These are phyloP conservation scores for Scortum barcoo DNA, from an alignment of 2,113 vertebrate species.

Conservation along the genomic window DNA sequence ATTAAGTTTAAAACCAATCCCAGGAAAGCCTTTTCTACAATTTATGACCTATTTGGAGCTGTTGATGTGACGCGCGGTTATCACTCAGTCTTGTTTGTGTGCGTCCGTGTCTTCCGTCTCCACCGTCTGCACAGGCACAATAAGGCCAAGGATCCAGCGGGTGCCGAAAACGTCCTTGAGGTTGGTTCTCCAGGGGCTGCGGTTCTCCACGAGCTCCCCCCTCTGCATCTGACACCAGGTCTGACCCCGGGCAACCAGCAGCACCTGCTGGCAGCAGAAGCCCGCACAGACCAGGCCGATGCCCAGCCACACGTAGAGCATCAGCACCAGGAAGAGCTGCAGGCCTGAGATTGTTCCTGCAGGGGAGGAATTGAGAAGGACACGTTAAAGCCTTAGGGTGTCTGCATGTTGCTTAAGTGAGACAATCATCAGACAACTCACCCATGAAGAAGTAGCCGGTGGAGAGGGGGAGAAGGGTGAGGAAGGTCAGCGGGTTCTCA, in stretches of 20 bases:
- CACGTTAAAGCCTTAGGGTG: not conserved
- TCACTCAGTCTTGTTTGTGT: conserved; percentile 79
- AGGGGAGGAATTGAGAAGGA: not conserved
- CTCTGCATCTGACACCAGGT: conserved; percentile 93
- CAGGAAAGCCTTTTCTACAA: conserved; percentile 31
- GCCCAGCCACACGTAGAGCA: conserved; percentile 98
- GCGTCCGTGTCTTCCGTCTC: conserved; percentile 77
- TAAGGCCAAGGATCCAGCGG: conserved; percentile 92
- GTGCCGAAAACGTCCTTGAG: conserved; percentile 94
- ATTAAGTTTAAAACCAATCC: conserved; percentile 29
- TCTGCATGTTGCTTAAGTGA: too few relatives aligned
- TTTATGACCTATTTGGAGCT: conserved; percentile 18
- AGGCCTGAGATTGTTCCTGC: conserved; percentile 93
- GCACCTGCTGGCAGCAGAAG: conserved; percentile 97
- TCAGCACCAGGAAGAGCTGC: conserved; percentile 97
- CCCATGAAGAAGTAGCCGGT: conserved; percentile 97
- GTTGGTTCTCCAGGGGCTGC: conserved; percentile 90
- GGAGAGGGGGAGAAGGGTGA: conserved; percentile 95
- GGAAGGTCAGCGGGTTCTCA: conserved; percentile 93
- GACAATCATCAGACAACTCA: conserved; percentile 78
- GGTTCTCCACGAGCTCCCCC: conserved; percentile 84
- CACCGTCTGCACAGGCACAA: conserved; percentile 90
- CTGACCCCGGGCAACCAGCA: conserved; percentile 93
- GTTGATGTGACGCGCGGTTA: not conserved
- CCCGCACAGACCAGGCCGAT: conserved; percentile 95